Conservation (phyloP, 2,113 vertebrate species). For the Myrmecobius fasciatus region DNA sequence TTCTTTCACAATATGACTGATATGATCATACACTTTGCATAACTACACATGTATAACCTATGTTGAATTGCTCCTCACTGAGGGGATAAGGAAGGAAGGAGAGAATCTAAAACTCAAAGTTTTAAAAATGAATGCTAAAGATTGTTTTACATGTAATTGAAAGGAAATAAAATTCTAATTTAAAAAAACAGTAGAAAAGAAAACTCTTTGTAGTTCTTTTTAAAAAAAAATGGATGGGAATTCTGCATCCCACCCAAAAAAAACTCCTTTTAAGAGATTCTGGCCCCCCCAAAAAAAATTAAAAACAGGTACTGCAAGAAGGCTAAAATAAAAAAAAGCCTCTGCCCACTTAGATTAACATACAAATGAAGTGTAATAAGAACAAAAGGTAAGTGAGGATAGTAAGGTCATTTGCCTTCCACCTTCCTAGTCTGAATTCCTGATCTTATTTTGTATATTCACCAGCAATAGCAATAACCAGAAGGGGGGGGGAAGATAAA, state of each 20-base stretch:
- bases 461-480: neutral
- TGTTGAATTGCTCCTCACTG: too few species aligned
- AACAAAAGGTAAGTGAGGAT: neutral
- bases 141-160: too few species aligned
- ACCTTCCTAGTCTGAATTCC: neutral
- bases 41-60: too few species aligned
- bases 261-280: neutral
- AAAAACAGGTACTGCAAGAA: neutral
- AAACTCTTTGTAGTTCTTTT: too few species aligned
- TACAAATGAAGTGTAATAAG: neutral
- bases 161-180: too few species aligned
- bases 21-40: too few species aligned
- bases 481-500: neutral
- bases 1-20: too few species aligned
- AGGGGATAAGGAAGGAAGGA: too few species aligned
- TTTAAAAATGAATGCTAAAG: too few species aligned
- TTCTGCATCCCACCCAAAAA: neutral
- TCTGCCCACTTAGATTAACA: neutral
- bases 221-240: too few species aligned
- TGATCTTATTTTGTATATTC: neutral
- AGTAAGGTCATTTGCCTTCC: neutral
- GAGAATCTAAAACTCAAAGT: too few species aligned
- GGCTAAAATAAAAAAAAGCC: neutral
- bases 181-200: too few species aligned
- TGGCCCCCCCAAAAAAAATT: neutral